A percentile compares a stretch with the other conserved stretches of the same genome.
Conservation (phyloP, 2,797 vertebrate species). For the Pangasius larnaudii region DNA sequence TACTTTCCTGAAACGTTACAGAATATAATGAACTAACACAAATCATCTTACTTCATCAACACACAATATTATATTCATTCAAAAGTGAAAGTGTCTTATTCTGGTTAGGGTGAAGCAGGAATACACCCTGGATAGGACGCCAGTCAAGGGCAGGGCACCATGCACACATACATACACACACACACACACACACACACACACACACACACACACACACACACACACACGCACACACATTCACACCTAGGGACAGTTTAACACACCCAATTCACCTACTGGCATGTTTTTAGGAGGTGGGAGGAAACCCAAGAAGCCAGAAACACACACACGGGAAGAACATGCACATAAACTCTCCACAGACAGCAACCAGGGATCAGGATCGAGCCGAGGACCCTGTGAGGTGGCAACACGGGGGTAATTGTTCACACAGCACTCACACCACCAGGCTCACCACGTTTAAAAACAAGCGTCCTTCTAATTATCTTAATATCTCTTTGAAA, state of each 20-base stretch:
- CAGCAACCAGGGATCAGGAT: no score
- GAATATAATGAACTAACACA: not conserved
- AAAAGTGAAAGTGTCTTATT: not conserved
- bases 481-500: no score
- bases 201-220: not conserved
- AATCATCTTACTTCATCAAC: not conserved
- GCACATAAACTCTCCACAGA: no score
- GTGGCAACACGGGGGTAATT: no score
- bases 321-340: not conserved
- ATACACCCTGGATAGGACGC: not conserved
- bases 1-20: not conserved
- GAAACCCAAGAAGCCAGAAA: no score
- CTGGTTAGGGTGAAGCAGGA: not conserved
- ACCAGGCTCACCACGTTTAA: no score
- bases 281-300: no score
- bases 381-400: no score
- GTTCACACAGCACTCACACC: no score
- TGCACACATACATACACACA: not conserved
- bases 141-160: not conserved
- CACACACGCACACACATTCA: conserved; percentile 14
- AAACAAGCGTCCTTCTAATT: no score
- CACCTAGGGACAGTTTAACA: not conserved
- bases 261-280: no score
- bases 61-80: not conserved
- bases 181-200: conserved; percentile 8